Evolutionary conservation across 2,888 invertebrate species (phyloP).

Genomic region (Schizaphis graminum): DNA sequence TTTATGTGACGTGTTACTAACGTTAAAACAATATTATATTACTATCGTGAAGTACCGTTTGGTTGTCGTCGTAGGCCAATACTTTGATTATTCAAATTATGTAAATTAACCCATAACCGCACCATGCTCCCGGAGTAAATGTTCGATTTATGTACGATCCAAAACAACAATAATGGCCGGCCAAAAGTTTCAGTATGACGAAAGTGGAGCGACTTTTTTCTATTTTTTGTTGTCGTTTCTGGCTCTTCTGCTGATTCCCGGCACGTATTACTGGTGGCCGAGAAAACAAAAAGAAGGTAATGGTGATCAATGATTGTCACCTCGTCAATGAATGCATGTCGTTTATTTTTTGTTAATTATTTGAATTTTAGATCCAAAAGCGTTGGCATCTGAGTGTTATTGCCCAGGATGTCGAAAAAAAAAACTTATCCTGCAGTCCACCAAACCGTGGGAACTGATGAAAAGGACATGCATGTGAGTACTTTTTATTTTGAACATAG

Average conservation of each 20-base stretch:
- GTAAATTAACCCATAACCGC: constrained; percentile 4
- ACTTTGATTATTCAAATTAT: constrained; percentile 23
- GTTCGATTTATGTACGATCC: not conserved
- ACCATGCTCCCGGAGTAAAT: constrained; percentile 34
- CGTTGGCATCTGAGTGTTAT: constrained; percentile 78
- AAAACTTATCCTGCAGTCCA: constrained; percentile 82
- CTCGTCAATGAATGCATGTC: not conserved
- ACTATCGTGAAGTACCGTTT: not conserved
- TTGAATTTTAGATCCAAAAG: constrained; percentile 60
- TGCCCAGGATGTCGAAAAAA: constrained; percentile 92
- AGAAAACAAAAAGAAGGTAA: constrained; percentile 78
- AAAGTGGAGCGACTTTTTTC: constrained; percentile 98
- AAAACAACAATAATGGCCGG: constrained; percentile 82
- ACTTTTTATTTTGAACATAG: not conserved
- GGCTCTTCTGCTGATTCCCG: constrained; percentile 93
- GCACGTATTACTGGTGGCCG: constrained; percentile 98
- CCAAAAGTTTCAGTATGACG: constrained; percentile 99
- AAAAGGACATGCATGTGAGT: constrained; percentile 81
- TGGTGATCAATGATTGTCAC: not conserved
- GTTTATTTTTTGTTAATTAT: not conserved
- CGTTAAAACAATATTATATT: not conserved
- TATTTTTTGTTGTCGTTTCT: constrained; percentile 98
- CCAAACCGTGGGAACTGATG: constrained; percentile 89
- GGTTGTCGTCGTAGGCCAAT: not conserved
- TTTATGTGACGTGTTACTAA: constrained; percentile 51